Percentiles rank a stretch among this genome's conserved stretches.
phyloP scores from a whole-genome alignment of 35 echinoderm and acorn worm species.

The Heliocidaris erythrogramma region DNA sequence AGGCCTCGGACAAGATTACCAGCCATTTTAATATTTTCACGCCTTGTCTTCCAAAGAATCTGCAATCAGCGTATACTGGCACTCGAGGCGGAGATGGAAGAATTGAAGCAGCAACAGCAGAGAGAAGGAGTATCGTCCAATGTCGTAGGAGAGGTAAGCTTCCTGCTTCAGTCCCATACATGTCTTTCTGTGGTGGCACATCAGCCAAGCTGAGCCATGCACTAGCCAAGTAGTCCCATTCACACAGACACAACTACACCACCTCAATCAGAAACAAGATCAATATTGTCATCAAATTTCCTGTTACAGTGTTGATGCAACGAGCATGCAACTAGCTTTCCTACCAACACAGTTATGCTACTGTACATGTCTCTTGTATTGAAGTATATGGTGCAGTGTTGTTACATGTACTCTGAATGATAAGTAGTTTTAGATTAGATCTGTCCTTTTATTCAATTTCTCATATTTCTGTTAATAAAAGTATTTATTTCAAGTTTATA shows the following conservation, averaged over 20 bases:
- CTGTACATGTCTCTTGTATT: neutral
- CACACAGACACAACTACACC: neutral
- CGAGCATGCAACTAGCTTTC: neutral
- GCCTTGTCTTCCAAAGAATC: slow-evolving; percentile 54
- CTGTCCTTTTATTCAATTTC: neutral
- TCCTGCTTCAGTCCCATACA: neutral
- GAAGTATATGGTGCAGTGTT: slow-evolving; percentile 6
- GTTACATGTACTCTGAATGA: neutral
- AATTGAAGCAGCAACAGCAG: slow-evolving; percentile 73
- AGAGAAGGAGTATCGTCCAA: slow-evolving; percentile 69
- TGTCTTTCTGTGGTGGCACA: neutral
- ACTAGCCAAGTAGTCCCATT: neutral
- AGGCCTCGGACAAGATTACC: too few species aligned
- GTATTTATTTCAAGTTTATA: neutral
- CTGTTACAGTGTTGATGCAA: neutral
- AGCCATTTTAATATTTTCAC: neutral
- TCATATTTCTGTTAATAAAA: neutral
- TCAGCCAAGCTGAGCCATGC: neutral
- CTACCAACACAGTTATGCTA: neutral
- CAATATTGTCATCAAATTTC: neutral
- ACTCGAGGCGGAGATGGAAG: slow-evolving; percentile 86
- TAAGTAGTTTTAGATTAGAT: neutral
- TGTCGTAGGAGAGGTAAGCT: slow-evolving; percentile 82
- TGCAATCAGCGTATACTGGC: slow-evolving; percentile 85
- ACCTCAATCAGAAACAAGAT: neutral